These are phyloP conservation scores for Oryzias sinensis DNA, from an alignment of 2,797 vertebrate genomes.

Conservation along the genomic window DNA sequence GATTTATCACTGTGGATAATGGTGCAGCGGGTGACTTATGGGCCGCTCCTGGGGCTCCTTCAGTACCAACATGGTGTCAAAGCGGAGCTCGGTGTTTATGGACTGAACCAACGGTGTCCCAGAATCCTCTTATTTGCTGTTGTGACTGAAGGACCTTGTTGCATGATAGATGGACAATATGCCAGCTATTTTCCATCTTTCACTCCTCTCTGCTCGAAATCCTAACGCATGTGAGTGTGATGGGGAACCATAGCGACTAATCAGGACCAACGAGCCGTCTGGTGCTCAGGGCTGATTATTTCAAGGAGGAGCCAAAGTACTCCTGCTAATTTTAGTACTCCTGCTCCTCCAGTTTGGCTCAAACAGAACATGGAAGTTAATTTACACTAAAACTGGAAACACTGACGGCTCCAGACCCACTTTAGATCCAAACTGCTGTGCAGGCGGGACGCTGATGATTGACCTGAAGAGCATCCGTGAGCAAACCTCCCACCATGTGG, in stretches of 20 bases:
- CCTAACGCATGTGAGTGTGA: slow-evolving; percentile 73
- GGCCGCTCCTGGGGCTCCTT: slow-evolving; percentile 52
- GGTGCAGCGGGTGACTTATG: slow-evolving; percentile 50
- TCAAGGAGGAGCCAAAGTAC: slow-evolving; percentile 48
- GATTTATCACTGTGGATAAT: slow-evolving; percentile 60
- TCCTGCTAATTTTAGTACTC: no score
- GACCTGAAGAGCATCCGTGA: no score
- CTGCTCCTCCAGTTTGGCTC: no score
- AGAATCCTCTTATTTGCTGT: slow-evolving; percentile 37
- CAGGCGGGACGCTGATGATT: no score
- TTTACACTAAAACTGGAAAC: no score
- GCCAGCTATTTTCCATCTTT: slow-evolving; percentile 50
- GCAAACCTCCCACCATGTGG: no score
- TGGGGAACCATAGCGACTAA: slow-evolving; percentile 67
- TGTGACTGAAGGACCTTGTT: slow-evolving; percentile 52
- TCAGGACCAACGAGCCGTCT: slow-evolving; percentile 71
- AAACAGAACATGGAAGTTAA: no score
- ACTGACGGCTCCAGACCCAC: no score
- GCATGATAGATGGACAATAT: slow-evolving; percentile 60
- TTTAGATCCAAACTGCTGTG: no score
- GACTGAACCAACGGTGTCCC: slow-evolving; percentile 45
- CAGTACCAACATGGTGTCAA: slow-evolving; percentile 50
- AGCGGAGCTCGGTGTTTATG: slow-evolving; percentile 49
- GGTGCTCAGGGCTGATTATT: slow-evolving; percentile 70
- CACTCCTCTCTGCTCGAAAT: slow-evolving; percentile 59